Percentiles rank a stretch among this genome's conserved stretches.
phyloP scores from a whole-genome alignment of 2,888 invertebrate species.

The Theretra japonica region DNA sequence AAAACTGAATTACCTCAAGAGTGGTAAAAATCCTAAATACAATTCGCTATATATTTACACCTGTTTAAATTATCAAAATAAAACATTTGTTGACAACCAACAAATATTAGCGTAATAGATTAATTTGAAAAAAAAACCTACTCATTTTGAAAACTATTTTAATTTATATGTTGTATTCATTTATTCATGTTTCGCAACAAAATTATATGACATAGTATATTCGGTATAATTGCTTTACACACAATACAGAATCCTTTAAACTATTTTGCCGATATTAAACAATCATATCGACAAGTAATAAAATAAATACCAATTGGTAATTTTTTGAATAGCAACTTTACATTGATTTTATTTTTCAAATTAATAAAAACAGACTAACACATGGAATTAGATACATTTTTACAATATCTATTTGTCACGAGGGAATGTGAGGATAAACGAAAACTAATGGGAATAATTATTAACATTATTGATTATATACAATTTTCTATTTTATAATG shows the following conservation, averaged over 20 bases:
- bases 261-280: background rate
- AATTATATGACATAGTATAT: too few relatives aligned
- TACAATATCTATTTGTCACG: background rate
- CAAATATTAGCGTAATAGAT: too few relatives aligned
- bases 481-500: slow-evolving; percentile 7
- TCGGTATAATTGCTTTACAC: background rate
- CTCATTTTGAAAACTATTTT: too few relatives aligned
- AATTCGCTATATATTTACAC: too few relatives aligned
- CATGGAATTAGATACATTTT: background rate
- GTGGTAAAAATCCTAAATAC: too few relatives aligned
- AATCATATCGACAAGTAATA: background rate
- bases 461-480: slow-evolving; percentile 14
- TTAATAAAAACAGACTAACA: background rate
- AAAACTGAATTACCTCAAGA: too few relatives aligned
- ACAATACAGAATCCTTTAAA: background rate
- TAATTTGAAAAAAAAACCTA: too few relatives aligned
- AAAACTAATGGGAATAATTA: slow-evolving; percentile 13
- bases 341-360: background rate
- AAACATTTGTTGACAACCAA: too few relatives aligned
- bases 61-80: too few relatives aligned
- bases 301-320: background rate
- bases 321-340: background rate
- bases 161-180: too few relatives aligned
- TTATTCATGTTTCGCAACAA: too few relatives aligned
- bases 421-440: slow-evolving; percentile 19